Conservation (phyloP, 2,888 invertebrate genomes). For the Dicroscelio sp. region DNA sequence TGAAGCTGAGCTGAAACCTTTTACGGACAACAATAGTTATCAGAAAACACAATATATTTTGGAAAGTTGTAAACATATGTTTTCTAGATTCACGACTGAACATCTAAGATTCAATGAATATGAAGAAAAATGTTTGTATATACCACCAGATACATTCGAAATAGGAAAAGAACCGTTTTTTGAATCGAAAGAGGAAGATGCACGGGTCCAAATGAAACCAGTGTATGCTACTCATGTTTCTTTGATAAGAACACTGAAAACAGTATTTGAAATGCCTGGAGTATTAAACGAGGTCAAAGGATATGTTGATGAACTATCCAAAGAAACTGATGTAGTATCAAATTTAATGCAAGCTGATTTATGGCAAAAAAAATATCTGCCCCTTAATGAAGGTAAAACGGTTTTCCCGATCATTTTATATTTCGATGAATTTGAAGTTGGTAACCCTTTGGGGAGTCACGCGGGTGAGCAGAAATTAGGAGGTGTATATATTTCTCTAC, state of each 20-base stretch:
- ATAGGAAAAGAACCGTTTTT: conserved; percentile 25
- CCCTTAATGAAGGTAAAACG: background rate
- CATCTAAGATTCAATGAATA: conserved; percentile 16
- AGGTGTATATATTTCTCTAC: conserved; percentile 1
- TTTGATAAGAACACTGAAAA: conserved; percentile 49
- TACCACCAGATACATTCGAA: conserved; percentile 23
- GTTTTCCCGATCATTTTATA: conserved; percentile 35
- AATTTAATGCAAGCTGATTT: conserved; percentile 43
- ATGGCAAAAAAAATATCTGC: conserved; percentile 49
- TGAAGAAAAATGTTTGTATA: conserved; percentile 26
- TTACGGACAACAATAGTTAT: no score
- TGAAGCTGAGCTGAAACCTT: no score
- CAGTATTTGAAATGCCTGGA: conserved; percentile 42
- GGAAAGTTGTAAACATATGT: no score
- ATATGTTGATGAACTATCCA: conserved; percentile 24
- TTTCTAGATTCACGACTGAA: conserved; percentile 5
- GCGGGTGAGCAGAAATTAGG: background rate
- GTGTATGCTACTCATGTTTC: conserved; percentile 62
- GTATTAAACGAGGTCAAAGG: conserved; percentile 45
- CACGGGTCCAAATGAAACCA: background rate
- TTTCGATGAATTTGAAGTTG: conserved; percentile 55
- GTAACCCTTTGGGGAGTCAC: conserved; percentile 37
- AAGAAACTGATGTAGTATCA: conserved; percentile 32
- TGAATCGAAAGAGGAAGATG: background rate
- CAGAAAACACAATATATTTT: no score